Conservation (phyloP, 1,140 invertebrate genomes). For the Drosophila melanica region DNA sequence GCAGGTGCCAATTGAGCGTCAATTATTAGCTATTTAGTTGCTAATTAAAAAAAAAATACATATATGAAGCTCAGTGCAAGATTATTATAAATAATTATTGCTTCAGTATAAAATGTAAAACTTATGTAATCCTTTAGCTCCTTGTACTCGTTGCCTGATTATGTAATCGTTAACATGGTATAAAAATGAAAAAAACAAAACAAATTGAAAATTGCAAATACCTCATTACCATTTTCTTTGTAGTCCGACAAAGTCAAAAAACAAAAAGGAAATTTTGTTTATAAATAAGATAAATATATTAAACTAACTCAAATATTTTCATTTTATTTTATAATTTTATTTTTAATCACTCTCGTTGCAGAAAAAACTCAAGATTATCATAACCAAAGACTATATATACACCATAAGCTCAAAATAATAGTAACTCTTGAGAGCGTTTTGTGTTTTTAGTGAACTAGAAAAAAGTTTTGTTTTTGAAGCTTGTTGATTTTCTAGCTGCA, state of each 20-base stretch:
- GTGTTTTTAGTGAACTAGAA: conserved; percentile 30
- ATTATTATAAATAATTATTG: conserved; percentile 54
- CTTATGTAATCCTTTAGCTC: conserved; percentile 59
- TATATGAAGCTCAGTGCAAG: conserved; percentile 51
- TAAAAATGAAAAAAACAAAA: conserved; percentile 25
- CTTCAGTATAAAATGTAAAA: conserved; percentile 47
- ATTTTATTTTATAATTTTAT: conserved; percentile 54
- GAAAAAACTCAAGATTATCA: conserved; percentile 30
- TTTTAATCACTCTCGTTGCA: conserved; percentile 57
- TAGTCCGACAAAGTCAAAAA: conserved; percentile 34
- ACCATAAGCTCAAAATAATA: conserved; percentile 5
- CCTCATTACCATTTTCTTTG: conserved; percentile 21
- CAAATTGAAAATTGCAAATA: conserved; percentile 22
- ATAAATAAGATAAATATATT: conserved; percentile 18
- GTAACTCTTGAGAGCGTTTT: conserved; percentile 9
- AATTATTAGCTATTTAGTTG: conserved; percentile 27
- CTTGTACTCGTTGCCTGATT: conserved; percentile 65
- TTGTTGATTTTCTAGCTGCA: conserved; percentile 35
- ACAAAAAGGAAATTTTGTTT: conserved; percentile 28
- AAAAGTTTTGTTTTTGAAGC: conserved; percentile 21
- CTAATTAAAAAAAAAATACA: conserved; percentile 23
- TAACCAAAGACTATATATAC: conserved; percentile 21
- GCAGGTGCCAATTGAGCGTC: conserved; percentile 67
- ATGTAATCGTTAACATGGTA: conserved; percentile 54
- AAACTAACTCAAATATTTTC: conserved; percentile 52